Percentiles rank a stretch among this genome's conserved stretches.
These are phyloP conservation scores for Gouania willdenowi DNA, from an alignment of 2,797 vertebrate genomes.

Conservation along the genomic window DNA sequence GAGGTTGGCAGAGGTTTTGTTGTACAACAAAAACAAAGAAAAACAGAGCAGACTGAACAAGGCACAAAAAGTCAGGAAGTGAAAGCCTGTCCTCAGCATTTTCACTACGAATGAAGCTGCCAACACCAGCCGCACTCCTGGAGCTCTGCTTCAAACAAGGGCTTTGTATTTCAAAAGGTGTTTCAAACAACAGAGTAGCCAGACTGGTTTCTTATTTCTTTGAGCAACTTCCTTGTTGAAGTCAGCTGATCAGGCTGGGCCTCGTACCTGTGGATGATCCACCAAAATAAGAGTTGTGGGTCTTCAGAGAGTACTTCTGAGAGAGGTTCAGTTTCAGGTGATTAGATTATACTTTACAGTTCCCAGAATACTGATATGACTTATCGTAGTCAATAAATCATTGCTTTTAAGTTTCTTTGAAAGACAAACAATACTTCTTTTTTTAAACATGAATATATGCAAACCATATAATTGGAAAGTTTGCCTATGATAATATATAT, in stretches of 20 bases:
- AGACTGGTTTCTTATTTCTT: slow-evolving; percentile 22
- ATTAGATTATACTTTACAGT: too few species aligned
- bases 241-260: not conserved
- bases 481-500: too few species aligned
- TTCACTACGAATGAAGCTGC: not conserved
- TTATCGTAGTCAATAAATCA: too few species aligned
- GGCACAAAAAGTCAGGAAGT: not conserved
- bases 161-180: slow-evolving; percentile 27
- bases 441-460: too few species aligned
- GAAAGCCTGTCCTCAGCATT: slow-evolving; percentile 21
- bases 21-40: not conserved
- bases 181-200: not conserved
- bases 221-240: slow-evolving; percentile 23
- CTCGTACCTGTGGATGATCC: not conserved
- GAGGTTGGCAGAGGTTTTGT: rapidly evolving
- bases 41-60: not conserved
- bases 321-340: too few species aligned
- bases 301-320: too few species aligned
- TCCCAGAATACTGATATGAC: too few species aligned
- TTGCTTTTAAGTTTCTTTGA: too few species aligned
- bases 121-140: not conserved
- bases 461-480: too few species aligned
- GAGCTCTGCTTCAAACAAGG: not conserved
- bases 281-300: too few species aligned
- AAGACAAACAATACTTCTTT: too few species aligned